These are phyloP conservation scores for Pantherophis guttatus DNA, from an alignment of 2,113 vertebrate species.

Conservation along the genomic window DNA sequence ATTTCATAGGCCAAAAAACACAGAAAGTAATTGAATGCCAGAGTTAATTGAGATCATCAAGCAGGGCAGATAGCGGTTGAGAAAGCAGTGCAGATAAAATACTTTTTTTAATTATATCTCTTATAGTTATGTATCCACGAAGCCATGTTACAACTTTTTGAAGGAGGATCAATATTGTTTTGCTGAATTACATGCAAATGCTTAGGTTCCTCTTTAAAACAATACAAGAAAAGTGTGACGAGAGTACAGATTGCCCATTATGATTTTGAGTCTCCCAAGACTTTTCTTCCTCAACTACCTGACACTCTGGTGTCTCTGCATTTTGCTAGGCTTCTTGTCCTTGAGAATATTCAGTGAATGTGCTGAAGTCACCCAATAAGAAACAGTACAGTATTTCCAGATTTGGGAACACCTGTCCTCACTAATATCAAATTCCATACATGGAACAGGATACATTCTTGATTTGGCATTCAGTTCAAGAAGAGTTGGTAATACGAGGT, in stretches of 20 bases:
- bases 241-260: not conserved
- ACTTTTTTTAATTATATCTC: not conserved
- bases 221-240: not conserved
- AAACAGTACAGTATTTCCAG: not conserved
- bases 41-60: not conserved
- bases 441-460: not conserved
- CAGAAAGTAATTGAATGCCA: not conserved
- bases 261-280: not conserved
- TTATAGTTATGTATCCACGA: not conserved
- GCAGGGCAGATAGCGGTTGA: not conserved
- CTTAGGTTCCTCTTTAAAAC: not conserved
- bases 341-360: not conserved
- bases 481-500: not conserved
- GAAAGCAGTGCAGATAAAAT: not conserved
- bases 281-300: not conserved
- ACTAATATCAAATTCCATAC: not conserved
- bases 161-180: not conserved
- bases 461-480: not conserved
- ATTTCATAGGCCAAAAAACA: not conserved
- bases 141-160: not conserved
- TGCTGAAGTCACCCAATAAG: not conserved
- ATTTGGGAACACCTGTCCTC: not conserved
- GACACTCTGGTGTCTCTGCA: not conserved
- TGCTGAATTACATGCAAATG: not conserved
- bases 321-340: not conserved